Evolutionary conservation across 2,888 invertebrate species (phyloP).

Genomic region (Encarsia formosa): DNA sequence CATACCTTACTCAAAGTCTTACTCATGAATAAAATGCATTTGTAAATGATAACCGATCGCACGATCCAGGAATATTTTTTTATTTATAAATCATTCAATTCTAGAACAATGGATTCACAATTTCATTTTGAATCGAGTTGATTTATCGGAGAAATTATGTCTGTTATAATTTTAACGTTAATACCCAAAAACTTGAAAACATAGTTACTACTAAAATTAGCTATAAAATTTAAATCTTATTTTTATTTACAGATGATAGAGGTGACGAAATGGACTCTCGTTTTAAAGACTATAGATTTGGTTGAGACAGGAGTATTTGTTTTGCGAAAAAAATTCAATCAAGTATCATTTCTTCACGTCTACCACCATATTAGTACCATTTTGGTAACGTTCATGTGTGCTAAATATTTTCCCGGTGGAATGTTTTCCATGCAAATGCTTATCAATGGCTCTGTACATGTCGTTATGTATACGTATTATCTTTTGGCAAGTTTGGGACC

Average conservation of each 20-base stretch:
- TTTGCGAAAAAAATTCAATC: slow-evolving; percentile 65
- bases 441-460: slow-evolving; percentile 64
- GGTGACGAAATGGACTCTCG: slow-evolving; percentile 57
- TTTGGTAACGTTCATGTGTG: slow-evolving; percentile 57
- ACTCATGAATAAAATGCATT: too few species aligned
- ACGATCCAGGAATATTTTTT: too few species aligned
- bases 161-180: too few species aligned
- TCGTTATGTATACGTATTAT: slow-evolving; percentile 74
- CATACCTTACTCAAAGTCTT: too few species aligned
- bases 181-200: too few species aligned
- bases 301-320: slow-evolving; percentile 67
- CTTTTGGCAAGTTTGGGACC: slow-evolving; percentile 58
- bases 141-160: too few species aligned
- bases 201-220: too few species aligned
- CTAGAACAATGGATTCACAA: too few species aligned
- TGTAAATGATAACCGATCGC: too few species aligned
- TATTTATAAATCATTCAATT: too few species aligned
- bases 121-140: too few species aligned
- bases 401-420: slow-evolving; percentile 62
- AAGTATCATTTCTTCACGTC: slow-evolving; percentile 66
- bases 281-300: slow-evolving; percentile 64
- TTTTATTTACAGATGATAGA: slow-evolving; percentile 37
- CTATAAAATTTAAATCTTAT: too few species aligned
- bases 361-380: slow-evolving; percentile 67
- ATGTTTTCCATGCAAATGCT: slow-evolving; percentile 59